Evolutionary conservation across 2,797 vertebrate genomes (phyloP).

Genomic region (Pangasius krempfi): DNA sequence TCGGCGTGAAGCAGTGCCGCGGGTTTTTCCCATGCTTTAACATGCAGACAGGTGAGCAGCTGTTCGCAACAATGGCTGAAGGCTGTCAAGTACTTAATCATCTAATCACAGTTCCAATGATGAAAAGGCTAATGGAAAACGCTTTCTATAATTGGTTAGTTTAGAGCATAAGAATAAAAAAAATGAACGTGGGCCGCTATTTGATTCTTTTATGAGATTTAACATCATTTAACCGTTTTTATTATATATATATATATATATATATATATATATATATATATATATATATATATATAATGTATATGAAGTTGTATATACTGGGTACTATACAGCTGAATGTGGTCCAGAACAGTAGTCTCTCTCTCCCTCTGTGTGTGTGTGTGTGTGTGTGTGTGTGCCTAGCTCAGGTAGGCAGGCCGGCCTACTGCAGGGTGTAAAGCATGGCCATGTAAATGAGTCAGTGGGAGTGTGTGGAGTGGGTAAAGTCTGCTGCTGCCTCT

Average conservation of each 20-base stretch:
- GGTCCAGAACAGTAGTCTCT: not conserved
- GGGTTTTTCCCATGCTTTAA: slow-evolving; percentile 73
- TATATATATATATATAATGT: no score
- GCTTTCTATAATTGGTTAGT: slow-evolving; percentile 44
- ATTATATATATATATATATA: no score
- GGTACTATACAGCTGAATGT: not conserved
- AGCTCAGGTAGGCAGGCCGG: slow-evolving; percentile 30
- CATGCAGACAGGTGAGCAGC: slow-evolving; percentile 74
- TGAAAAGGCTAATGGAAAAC: slow-evolving; percentile 30
- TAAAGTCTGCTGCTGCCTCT: slow-evolving; percentile 50
- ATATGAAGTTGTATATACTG: not conserved
- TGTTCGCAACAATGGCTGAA: slow-evolving; percentile 71
- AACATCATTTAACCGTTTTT: not conserved
- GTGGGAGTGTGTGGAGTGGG: slow-evolving; percentile 43
- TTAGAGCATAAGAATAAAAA: slow-evolving; percentile 19
- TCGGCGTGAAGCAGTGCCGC: slow-evolving; percentile 70
- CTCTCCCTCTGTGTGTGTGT: not conserved
- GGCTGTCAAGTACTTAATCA: slow-evolving; percentile 75
- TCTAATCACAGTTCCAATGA: slow-evolving; percentile 73
- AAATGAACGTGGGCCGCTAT: not conserved
- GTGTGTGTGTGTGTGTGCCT: slow-evolving; percentile 14
- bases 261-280: no score
- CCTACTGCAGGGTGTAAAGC: slow-evolving; percentile 24
- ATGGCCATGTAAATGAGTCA: slow-evolving; percentile 41
- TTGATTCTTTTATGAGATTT: not conserved